Conservation (phyloP, 2,797 vertebrate genomes). For the Enteromius fasciolatus region DNA sequence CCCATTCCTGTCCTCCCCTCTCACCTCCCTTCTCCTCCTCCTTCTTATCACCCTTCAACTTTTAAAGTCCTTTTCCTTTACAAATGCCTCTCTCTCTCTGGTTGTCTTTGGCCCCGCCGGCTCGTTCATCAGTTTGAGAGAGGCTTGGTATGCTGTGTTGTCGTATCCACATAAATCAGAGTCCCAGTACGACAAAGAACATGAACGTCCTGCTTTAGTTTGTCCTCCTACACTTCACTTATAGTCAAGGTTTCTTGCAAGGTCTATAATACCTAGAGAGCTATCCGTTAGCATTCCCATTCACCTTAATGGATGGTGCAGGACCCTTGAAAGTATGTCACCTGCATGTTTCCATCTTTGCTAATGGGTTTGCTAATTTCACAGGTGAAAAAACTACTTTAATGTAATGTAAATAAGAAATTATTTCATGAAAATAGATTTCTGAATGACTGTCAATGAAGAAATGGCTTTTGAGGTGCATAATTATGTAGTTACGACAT, state of each 20-base stretch:
- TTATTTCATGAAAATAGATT: neutral
- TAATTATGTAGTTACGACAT: neutral
- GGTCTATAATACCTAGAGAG: slow-evolving; percentile 27
- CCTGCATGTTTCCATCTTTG: neutral
- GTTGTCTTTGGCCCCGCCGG: slow-evolving; percentile 12
- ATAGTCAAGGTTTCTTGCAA: slow-evolving; percentile 69
- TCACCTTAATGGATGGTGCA: slow-evolving; percentile 11
- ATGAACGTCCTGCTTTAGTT: slow-evolving; percentile 65
- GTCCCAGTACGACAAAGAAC: slow-evolving; percentile 60
- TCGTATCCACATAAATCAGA: slow-evolving; percentile 69
- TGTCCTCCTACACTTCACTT: slow-evolving; percentile 55
- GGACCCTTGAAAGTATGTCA: neutral
- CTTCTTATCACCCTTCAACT: slow-evolving; percentile 34
- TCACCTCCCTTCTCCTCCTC: slow-evolving; percentile 56
- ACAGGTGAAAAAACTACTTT: neutral
- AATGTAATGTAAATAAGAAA: neutral
- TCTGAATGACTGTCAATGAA: neutral
- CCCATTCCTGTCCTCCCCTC: slow-evolving; percentile 69
- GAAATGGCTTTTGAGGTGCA: neutral
- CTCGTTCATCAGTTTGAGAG: slow-evolving; percentile 47
- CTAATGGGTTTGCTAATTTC: neutral
- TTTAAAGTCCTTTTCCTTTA: slow-evolving; percentile 56
- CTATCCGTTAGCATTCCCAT: neutral
- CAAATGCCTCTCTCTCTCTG: slow-evolving; percentile 17
- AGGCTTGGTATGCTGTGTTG: slow-evolving; percentile 42